Evolutionary conservation across 1,140 invertebrate species (phyloP), one percentile per base, ranked within the genome.

Genomic region (Mamestra configurata): DNA sequence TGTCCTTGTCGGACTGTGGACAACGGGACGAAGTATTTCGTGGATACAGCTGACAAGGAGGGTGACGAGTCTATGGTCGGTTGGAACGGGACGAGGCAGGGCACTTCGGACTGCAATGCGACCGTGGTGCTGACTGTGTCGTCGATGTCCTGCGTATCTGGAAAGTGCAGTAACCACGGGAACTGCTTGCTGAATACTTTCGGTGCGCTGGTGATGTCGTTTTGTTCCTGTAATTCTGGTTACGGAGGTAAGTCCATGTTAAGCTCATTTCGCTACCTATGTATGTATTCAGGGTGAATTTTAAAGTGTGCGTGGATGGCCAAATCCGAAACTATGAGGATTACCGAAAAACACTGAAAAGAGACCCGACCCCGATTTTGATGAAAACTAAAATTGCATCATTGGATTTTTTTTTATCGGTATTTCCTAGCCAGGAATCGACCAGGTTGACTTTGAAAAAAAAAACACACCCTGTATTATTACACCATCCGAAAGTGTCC

Each of bases 171-270:
- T 37, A 93, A 93, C 5, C 96, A 96, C 83, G 97, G 97, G 77
- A 97, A 93, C 83, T 97, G 96, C 95, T 96, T 96, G 88, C 96
- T 96, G 89, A 97, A 96, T 95, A 97, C 97, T 89, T 97, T 97
- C 72, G 97, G 97, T 64, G 98, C 97, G 11, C 96, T 97, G 85
- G 96, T 97, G 18, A 96, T 97, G 93, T 97, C 97, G 0, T 96
- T 97, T 0, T 98, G 98, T 88, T 92, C 96, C 0, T 98, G 98
- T 86, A 92, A 92, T 49, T 96, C 96, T 68, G 97, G 97, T 31
- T 98, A 97, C 84, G 95, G 96, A 79, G 97, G 96, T 96, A 88
- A 93, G 90, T 85, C n/a, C n/a, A n/a, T n/a, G n/a, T n/a, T n/a
- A n/a, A n/a, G n/a, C n/a, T n/a, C n/a, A n/a, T n/a, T n/a, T n/a